Evolutionary conservation across 2,797 vertebrate species (phyloP).

Genomic region (Xenopus petersii): DNA sequence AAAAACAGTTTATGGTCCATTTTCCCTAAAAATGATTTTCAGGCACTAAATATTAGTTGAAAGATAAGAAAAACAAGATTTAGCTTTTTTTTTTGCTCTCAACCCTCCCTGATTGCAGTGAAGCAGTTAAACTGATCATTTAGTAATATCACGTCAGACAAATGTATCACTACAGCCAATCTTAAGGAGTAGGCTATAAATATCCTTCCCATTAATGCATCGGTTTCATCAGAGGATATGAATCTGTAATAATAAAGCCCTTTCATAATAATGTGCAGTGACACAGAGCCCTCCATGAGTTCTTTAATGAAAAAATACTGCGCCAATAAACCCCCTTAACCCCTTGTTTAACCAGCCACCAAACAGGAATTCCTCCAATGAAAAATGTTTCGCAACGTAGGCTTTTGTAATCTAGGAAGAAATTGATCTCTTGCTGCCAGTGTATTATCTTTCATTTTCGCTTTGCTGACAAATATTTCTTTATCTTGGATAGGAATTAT

Average conservation of each 20-base stretch:
- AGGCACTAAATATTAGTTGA: no score
- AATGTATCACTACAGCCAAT: conserved; percentile 16
- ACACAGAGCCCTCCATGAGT: conserved; percentile 45
- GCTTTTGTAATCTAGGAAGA: conserved; percentile 13
- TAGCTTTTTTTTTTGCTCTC: no score
- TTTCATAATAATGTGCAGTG: conserved; percentile 52
- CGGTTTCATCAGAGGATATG: conserved; percentile 45
- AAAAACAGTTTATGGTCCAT: no score
- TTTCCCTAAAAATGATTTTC: no score
- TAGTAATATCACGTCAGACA: neutral
- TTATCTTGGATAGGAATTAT: conserved; percentile 11
- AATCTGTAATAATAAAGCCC: conserved; percentile 42
- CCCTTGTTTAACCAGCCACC: conserved; percentile 38
- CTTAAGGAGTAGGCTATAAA: conserved; percentile 51
- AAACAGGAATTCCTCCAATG: conserved; percentile 51
- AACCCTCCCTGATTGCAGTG: no score
- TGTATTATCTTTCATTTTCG: conserved; percentile 18
- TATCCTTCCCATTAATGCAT: conserved; percentile 52
- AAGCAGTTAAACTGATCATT: no score
- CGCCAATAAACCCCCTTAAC: neutral
- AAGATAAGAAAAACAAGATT: no score
- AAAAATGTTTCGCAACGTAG: conserved; percentile 26
- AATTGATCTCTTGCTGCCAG: neutral
- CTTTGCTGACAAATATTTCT: conserved; percentile 29
- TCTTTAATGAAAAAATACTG: conserved; percentile 49